Conservation (phyloP, 2,888 invertebrate species). For the Euzetes globulus region DNA sequence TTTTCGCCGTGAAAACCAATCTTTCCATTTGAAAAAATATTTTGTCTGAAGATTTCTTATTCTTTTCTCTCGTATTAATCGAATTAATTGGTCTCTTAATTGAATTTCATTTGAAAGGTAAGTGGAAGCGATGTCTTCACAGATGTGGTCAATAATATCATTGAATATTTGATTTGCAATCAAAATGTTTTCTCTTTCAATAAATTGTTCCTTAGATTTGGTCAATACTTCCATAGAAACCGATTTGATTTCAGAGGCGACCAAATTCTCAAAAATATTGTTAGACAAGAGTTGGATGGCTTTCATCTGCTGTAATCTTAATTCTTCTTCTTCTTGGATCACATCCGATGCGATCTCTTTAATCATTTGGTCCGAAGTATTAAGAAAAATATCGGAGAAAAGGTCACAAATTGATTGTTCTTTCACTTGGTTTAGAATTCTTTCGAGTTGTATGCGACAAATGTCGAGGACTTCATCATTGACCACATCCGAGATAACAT, state of each 20-base stretch:
- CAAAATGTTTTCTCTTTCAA: background rate
- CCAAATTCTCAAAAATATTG: background rate
- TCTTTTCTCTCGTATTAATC: background rate
- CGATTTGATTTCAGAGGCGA: background rate
- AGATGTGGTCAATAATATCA: background rate
- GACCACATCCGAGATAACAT: background rate
- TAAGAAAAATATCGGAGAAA: background rate
- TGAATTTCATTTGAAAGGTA: background rate
- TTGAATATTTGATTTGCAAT: background rate
- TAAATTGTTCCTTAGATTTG: background rate
- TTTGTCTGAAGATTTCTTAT: background rate
- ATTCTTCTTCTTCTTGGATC: background rate
- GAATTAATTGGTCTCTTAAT: background rate
- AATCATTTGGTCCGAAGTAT: background rate
- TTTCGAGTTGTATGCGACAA: background rate
- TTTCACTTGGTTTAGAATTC: too few relatives aligned
- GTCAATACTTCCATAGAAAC: background rate
- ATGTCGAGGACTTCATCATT: background rate
- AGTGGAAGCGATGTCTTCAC: background rate
- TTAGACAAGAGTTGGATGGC: background rate
- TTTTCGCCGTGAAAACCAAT: slow-evolving; percentile 11
- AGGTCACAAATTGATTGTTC: background rate
- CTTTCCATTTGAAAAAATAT: slow-evolving; percentile 10
- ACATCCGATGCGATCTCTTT: background rate
- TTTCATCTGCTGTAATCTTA: background rate